Base-by-base conservation (phyloP, 37 sponge, comb jelly and placozoan genomes). In the Beroe ovata region DNA sequence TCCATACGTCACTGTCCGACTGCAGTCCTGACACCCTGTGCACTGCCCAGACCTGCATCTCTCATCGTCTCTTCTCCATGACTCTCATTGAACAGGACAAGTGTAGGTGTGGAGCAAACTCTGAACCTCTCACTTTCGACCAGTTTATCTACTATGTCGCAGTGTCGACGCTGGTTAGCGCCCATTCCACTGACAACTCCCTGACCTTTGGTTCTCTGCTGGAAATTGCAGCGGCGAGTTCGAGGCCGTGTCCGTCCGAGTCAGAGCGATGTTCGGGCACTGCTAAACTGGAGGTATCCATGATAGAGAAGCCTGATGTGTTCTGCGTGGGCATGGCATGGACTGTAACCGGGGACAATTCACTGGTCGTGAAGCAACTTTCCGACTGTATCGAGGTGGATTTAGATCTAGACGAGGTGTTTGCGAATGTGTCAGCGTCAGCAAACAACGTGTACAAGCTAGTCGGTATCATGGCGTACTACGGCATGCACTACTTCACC, bases 401-500 rank as follows among this genome's bases (percentile, higher is more conserved):
- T 23, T 4, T 77, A 22, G 84, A 77, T 77, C 28, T 77, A 1
- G 84, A 77, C 41, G 84, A 77, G 16, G 8, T 77, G 41, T 77
- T 77, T 42, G 54, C 1, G n/a, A 39, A 77, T 77, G 84, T 39
- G 4, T 42, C 54, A 19, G 22, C 84, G 11, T 34, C 16, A 1
- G 1, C 2, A 18, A 66, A 30, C 35, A 42, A 42, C 38, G 22
- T 77, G 42, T 77, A 36, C 23, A 39, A 35, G 47, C 38, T 77
- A 40, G 84, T 77, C 4, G 84, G 84, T 21, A 42, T 42, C 22
- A 77, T 77, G 84, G 84, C 33, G 41, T 77, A 77, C 47, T 77
- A 77, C 33, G 84, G 84, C 21, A 77, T 42, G 54, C 84, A 77
- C 54, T 77, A 77, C 33, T 77, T 77, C 47, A 77, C 84, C 18